A percentile compares a stretch with the other conserved stretches of the same genome.
phyloP scores from a whole-genome alignment of 2,797 vertebrate species.

The Aeoliscus strigatus region DNA sequence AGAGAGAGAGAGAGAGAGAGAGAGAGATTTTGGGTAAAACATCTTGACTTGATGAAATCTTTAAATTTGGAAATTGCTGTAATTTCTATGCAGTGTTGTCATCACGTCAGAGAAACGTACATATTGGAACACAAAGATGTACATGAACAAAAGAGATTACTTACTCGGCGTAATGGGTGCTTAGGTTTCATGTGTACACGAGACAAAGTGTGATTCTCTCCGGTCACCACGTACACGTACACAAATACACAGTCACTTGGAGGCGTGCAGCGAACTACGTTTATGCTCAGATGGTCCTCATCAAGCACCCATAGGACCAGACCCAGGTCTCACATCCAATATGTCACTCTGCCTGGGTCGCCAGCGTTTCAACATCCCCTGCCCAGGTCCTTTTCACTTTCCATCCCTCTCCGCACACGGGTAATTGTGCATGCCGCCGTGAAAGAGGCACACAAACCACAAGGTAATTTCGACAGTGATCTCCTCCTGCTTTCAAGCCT shows the following conservation, averaged over 20 bases:
- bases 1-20: too few species aligned
- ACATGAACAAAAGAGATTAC: constrained; percentile 23
- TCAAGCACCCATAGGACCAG: constrained; percentile 42
- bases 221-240: constrained; percentile 1
- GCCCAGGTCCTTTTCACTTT: constrained; percentile 58
- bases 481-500: constrained; percentile 46
- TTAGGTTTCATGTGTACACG: constrained; percentile 29
- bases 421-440: constrained; percentile 62
- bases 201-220: constrained; percentile 24
- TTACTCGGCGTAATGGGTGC: constrained; percentile 22
- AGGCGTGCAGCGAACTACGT: constrained; percentile 1
- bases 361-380: constrained; percentile 39
- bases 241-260: constrained; percentile 6
- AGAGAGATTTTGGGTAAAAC: constrained; percentile 42
- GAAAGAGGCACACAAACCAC: constrained; percentile 56
- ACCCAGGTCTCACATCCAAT: constrained; percentile 45
- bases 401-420: constrained; percentile 44
- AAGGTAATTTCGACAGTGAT: constrained; percentile 54
- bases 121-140: constrained; percentile 16
- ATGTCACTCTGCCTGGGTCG: constrained; percentile 52
- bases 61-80: constrained; percentile 51
- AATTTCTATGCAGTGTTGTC: constrained; percentile 61
- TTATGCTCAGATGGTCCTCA: constrained; percentile 53
- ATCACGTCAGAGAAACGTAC: constrained; percentile 38
- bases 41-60: constrained; percentile 70